Base-by-base conservation (phyloP, 2,888 invertebrate species). In the Syritta pipiens region DNA sequence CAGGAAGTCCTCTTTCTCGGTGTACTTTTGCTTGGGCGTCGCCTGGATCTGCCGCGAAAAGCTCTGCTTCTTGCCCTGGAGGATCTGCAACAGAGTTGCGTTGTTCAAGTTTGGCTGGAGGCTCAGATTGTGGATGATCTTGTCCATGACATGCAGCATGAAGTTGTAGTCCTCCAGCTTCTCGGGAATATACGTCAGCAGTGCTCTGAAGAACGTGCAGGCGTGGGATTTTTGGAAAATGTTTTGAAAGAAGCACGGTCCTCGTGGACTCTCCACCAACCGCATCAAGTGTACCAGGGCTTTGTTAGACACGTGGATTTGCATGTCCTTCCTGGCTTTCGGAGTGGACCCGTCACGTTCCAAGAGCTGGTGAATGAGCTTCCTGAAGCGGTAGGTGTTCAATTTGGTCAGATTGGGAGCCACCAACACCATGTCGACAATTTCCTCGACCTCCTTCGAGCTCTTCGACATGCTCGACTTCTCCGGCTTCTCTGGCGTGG, bases 131-230 rank as follows among this genome's bases (percentile, higher is more conserved):
- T 81, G 81, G 17, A 84, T 83, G n/a, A 83, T 81, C 59, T 83
- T 83, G 40, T 84, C 83, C 53, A 84, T 81, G 3, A 83, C 79
- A 48, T 82, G 81, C 6, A 83, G 20, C 81, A 84, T 77, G 14
- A 83, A 83, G 26, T 83, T 83, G 22, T 82, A 81, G 24, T 83
- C 83, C 7, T 82, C 83, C 4, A 44, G 51, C 30, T 82, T 82
- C 14, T 83, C 84, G 0, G 83, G 83, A 5, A 82, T 79, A 26
- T 81, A 74, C 1, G 79, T 84, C 3, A 87, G 83, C 7, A 85
- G 76, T 0, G 85, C 83, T 14, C 88, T 67, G 1, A 88, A 82
- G 24, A 88, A 81, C 1, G 86, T 86, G 40, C 84, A 86, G 0
- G 84, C 82, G 14, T 85, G 81, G 0, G 85, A 82, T 44, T 84